These are phyloP conservation scores for Drosophila parabipectinata DNA, from an alignment of 1,140 invertebrate genomes.

Conservation along the genomic window DNA sequence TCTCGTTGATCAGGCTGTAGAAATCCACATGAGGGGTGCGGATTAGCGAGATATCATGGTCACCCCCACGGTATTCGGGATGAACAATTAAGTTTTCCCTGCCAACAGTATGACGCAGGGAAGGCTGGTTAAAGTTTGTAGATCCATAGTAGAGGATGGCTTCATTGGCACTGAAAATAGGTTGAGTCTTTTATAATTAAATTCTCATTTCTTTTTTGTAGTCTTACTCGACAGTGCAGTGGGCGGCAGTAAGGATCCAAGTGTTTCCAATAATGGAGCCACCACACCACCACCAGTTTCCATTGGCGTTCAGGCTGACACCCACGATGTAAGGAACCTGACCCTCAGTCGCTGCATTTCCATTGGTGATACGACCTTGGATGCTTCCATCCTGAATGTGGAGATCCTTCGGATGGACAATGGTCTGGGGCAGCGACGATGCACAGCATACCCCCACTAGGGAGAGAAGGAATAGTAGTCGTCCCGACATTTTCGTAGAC, in stretches of 20 bases:
- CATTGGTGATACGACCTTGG: slow-evolving; percentile 73
- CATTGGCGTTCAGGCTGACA: slow-evolving; percentile 76
- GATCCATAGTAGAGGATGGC: slow-evolving; percentile 68
- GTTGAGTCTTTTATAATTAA: too few relatives aligned
- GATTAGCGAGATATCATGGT: slow-evolving; percentile 49
- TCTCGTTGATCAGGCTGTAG: slow-evolving; percentile 47
- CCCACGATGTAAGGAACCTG: slow-evolving; percentile 85
- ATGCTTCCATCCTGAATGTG: slow-evolving; percentile 17
- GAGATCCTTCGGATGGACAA: slow-evolving; percentile 27
- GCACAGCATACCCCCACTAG: slow-evolving; percentile 12
- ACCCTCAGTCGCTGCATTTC: slow-evolving; percentile 71
- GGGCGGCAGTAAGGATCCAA: slow-evolving; percentile 87
- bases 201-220: not conserved
- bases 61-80: slow-evolving; percentile 6
- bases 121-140: slow-evolving; percentile 49
- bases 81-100: slow-evolving; percentile 48
- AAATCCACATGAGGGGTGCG: slow-evolving; percentile 54
- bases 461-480: slow-evolving; percentile 5
- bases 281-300: slow-evolving; percentile 85
- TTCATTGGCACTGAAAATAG: slow-evolving; percentile 17
- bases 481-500: slow-evolving; percentile 18
- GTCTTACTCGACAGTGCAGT: slow-evolving; percentile 82
- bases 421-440: slow-evolving; percentile 7
- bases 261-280: slow-evolving; percentile 85
- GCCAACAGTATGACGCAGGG: slow-evolving; percentile 40